Percentiles rank a stretch among this genome's conserved stretches.
These are phyloP conservation scores for Trichogramma pretiosum DNA, from an alignment of 1,140 invertebrate species.

Conservation along the genomic window DNA sequence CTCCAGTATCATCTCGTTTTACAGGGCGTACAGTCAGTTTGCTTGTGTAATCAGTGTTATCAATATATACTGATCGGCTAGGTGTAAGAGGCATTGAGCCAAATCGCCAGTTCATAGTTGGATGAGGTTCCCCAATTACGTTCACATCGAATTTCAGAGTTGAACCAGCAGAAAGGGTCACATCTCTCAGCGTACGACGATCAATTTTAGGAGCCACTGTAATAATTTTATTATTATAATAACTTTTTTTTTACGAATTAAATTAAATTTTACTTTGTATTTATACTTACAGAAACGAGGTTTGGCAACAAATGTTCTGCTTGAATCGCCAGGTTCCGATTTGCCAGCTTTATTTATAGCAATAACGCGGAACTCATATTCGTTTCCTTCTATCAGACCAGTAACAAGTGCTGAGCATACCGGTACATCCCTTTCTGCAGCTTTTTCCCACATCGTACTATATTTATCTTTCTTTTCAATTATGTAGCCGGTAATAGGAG, in stretches of 20 bases:
- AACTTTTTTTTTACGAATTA: not conserved
- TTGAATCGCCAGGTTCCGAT: constrained; percentile 78
- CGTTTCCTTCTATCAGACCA: constrained; percentile 90
- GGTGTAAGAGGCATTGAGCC: constrained; percentile 50
- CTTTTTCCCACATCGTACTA: constrained; percentile 85
- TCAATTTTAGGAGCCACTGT: constrained; percentile 91
- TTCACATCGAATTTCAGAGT: constrained; percentile 87
- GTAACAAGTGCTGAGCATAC: constrained; percentile 66
- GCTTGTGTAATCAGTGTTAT: constrained; percentile 79
- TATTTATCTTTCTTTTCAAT: constrained; percentile 97
- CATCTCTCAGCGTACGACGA: constrained; percentile 75
- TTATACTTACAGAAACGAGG: constrained; percentile 66
- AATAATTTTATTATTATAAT: constrained; percentile 20
- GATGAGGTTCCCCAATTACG: constrained; percentile 85
- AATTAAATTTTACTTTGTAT: not conserved
- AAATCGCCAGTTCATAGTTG: constrained; percentile 81
- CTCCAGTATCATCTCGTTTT: constrained; percentile 70
- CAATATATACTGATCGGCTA: constrained; percentile 62
- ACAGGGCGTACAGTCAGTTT: constrained; percentile 77
- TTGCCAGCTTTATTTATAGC: constrained; percentile 91
- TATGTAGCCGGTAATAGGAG: constrained; percentile 88
- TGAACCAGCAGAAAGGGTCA: constrained; percentile 84
- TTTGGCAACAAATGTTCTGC: constrained; percentile 85
- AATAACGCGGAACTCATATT: constrained; percentile 97
- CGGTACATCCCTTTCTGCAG: constrained; percentile 66